These are phyloP conservation scores for Fragum whitleyi DNA, from an alignment of 2,888 invertebrate species.

Conservation along the genomic window DNA sequence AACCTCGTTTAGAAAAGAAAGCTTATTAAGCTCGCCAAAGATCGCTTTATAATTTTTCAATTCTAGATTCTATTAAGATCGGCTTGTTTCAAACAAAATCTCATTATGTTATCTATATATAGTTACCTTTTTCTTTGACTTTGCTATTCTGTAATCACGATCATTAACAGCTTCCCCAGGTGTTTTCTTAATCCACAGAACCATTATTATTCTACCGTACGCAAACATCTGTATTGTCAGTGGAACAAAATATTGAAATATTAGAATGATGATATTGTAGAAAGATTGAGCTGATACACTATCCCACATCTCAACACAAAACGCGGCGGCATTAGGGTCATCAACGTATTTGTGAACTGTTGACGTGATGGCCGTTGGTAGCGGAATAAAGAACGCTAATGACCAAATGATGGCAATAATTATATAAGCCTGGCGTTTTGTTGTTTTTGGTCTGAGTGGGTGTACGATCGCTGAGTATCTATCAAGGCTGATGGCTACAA, in stretches of 20 bases:
- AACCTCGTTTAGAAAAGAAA: too few relatives aligned
- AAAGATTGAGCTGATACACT: conserved; percentile 82
- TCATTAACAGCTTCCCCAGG: conserved; percentile 95
- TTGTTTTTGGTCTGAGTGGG: conserved; percentile 93
- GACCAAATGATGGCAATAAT: conserved; percentile 91
- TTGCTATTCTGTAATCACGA: conserved; percentile 93
- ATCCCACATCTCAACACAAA: conserved; percentile 76
- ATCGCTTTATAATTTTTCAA: too few relatives aligned
- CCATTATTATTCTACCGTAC: conserved; percentile 93
- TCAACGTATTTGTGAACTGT: conserved; percentile 85
- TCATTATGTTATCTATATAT: too few relatives aligned
- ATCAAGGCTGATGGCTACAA: conserved; percentile 96
- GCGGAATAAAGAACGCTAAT: conserved; percentile 91
- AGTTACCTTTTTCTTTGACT: conserved; percentile 94
- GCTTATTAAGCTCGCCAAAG: too few relatives aligned
- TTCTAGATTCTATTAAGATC: too few relatives aligned
- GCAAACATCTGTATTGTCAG: conserved; percentile 93
- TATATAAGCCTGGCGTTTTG: conserved; percentile 90
- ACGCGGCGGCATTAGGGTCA: conserved; percentile 61
- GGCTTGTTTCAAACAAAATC: too few relatives aligned
- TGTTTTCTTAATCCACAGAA: conserved; percentile 94
- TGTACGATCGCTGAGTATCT: conserved; percentile 96
- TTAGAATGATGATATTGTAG: conserved; percentile 92
- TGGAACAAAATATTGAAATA: conserved; percentile 94
- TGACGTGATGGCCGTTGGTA: conserved; percentile 91